These are phyloP conservation scores for Siniperca chuatsi DNA, from an alignment of 2,113 vertebrate species.

Conservation along the genomic window DNA sequence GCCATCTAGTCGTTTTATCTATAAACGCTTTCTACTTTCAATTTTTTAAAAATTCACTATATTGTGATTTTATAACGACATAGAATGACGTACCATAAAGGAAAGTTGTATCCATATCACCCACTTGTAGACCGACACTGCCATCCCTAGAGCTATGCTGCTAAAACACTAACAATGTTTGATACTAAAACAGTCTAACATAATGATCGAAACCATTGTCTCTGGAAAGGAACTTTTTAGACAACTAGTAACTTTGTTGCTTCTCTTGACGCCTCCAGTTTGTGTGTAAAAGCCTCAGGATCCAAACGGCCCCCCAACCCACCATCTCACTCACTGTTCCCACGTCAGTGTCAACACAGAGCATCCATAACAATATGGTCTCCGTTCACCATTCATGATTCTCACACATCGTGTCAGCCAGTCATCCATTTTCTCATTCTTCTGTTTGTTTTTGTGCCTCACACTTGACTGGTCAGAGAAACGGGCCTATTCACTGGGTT, in stretches of 20 bases:
- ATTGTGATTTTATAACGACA: not conserved
- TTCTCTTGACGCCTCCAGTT: not conserved
- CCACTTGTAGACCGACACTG: not conserved
- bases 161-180: not conserved
- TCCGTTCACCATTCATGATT: constrained; percentile 64
- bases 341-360: constrained; percentile 41
- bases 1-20: too few species aligned
- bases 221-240: not conserved
- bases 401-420: constrained; percentile 59
- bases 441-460: constrained; percentile 66
- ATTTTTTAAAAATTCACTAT: not conserved
- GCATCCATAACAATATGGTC: constrained; percentile 62
- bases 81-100: not conserved
- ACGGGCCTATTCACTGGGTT: constrained; percentile 37
- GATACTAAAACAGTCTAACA: not conserved
- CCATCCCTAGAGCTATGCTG: not conserved
- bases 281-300: not conserved
- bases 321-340: not conserved
- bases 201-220: not conserved
- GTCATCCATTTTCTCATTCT: constrained; percentile 64
- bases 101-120: not conserved
- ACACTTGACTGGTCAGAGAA: constrained; percentile 58
- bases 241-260: not conserved
- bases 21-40: not conserved
- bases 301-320: not conserved